These are phyloP conservation scores for Rhincodon typus DNA, from an alignment of 2,797 vertebrate species.

Conservation along the genomic window DNA sequence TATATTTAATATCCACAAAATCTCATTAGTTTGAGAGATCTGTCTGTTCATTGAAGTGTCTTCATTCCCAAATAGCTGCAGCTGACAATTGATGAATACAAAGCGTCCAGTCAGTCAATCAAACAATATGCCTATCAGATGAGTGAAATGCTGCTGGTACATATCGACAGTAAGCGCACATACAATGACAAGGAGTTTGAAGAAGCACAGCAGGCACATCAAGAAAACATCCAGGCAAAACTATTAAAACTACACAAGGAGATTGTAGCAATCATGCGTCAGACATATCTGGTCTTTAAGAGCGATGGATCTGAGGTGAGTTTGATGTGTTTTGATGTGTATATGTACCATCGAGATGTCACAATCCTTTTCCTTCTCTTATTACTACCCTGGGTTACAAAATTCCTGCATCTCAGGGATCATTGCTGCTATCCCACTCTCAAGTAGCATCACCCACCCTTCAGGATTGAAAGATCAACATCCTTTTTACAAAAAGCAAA, in stretches of 20 bases:
- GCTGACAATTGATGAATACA: slow-evolving; percentile 66
- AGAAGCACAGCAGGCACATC: slow-evolving; percentile 61
- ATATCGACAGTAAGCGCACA: slow-evolving; percentile 62
- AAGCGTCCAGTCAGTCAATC: slow-evolving; percentile 61
- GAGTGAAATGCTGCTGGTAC: slow-evolving; percentile 67
- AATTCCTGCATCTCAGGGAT: background rate
- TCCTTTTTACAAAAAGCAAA: background rate
- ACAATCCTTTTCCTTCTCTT: background rate
- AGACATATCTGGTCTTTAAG: slow-evolving; percentile 64
- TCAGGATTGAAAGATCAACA: background rate
- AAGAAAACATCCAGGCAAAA: slow-evolving; percentile 52
- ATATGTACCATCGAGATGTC: background rate
- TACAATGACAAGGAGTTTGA: slow-evolving; percentile 74
- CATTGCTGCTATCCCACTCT: background rate
- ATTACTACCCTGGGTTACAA: background rate
- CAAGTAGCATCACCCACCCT: no score
- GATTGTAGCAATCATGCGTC: slow-evolving; percentile 60
- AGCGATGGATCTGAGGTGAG: slow-evolving; percentile 67
- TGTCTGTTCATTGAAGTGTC: background rate
- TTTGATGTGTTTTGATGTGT: background rate
- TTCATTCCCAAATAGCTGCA: slow-evolving; percentile 58
- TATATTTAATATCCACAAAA: background rate
- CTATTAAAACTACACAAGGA: slow-evolving; percentile 58
- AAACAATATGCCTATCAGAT: slow-evolving; percentile 62
- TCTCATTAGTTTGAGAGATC: background rate